Conservation (phyloP, 1,140 invertebrate species). For the Araneus ventricosus region DNA sequence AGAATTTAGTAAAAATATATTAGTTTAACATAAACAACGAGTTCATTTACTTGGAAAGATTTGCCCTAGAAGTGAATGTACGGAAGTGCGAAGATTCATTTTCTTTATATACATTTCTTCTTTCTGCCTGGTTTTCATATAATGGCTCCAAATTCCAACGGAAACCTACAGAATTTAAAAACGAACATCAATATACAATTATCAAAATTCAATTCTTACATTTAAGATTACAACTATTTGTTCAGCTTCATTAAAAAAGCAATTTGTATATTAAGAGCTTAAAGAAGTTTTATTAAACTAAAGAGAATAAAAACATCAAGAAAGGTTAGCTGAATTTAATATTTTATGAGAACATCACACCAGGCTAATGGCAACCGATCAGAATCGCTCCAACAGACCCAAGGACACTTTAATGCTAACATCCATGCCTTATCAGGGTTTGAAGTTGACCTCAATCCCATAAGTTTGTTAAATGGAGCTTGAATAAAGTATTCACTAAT, state of each 20-base stretch:
- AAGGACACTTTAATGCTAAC: too few relatives aligned
- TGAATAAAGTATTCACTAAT: too few relatives aligned
- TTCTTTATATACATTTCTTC: conserved; percentile 89
- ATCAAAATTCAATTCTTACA: background rate
- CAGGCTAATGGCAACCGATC: too few relatives aligned
- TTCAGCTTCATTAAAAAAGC: background rate
- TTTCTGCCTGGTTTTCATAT: conserved; percentile 88
- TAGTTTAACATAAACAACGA: conserved; percentile 5
- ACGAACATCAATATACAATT: background rate
- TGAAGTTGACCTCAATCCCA: too few relatives aligned
- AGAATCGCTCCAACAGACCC: too few relatives aligned
- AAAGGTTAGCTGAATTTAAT: background rate
- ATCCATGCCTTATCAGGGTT: too few relatives aligned
- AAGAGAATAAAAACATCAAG: background rate
- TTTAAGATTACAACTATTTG: background rate
- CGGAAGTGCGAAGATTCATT: conserved; percentile 89
- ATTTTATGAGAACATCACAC: too few relatives aligned
- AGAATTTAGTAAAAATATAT: too few relatives aligned
- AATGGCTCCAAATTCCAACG: conserved; percentile 89
- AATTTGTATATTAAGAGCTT: background rate
- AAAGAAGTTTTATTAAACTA: background rate
- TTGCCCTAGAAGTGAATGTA: conserved; percentile 88
- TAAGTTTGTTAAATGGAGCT: too few relatives aligned
- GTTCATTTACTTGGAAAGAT: conserved; percentile 79
- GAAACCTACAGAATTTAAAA: conserved; percentile 82